Evolutionary conservation across 2,888 invertebrate species (phyloP).

Genomic region (Drosophila neoperkinsi): DNA sequence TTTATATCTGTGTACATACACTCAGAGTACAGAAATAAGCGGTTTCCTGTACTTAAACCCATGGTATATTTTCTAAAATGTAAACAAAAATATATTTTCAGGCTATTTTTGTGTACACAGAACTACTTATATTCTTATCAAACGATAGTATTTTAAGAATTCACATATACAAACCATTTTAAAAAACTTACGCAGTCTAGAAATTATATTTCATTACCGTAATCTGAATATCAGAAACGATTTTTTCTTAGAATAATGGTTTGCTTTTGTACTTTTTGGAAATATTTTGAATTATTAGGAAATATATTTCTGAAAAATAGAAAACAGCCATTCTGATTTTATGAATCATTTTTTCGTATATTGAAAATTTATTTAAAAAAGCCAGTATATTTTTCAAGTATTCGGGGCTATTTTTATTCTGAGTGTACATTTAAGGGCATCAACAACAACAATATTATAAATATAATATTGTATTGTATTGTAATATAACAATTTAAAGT

Average conservation of each 20-base stretch:
- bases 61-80: neutral
- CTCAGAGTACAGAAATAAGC: neutral
- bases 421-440: neutral
- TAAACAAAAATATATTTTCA: neutral
- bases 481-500: constrained; percentile 29
- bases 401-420: neutral
- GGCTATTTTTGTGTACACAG: neutral
- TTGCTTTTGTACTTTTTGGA: neutral
- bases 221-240: neutral
- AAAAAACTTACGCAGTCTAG: neutral
- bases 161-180: neutral
- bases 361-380: neutral
- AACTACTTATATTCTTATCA: neutral
- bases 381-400: neutral
- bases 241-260: neutral
- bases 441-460: constrained; percentile 25
- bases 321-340: neutral
- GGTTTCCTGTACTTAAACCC: neutral
- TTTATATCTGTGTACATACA: neutral
- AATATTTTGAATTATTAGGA: neutral
- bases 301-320: neutral
- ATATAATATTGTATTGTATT: neutral
- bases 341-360: neutral
- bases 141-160: neutral
- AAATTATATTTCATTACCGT: neutral